Base-by-base conservation (phyloP, 2,113 vertebrate species). In the Morone chrysops region DNA sequence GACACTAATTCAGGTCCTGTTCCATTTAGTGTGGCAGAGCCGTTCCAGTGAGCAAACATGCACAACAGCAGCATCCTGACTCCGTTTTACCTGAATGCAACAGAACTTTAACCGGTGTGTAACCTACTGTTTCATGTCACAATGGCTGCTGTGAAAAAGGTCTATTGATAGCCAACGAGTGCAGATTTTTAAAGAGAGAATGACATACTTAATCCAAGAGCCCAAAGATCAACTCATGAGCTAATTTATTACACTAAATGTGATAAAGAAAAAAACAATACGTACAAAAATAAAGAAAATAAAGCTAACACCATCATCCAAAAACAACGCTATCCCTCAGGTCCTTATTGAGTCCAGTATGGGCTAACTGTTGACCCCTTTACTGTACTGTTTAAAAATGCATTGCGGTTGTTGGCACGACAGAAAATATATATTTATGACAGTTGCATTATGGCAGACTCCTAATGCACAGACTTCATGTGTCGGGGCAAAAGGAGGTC, bases 231-330 rank as follows among this genome's bases (percentile, higher is more conserved):
- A 83, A 83, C 76, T 80, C 70, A 71, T 72, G 17, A 83, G 74
- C 82, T 78, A 88, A 89, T 93, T 93, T 90, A 90, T 91, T 91
- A 92, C 73, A 90, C 78, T 87, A 85, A 54, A 81, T 43, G 14
- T 84, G 72, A 76, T 57, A 81, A 79, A 81, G 43, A 75, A 81
- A 31, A 25, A 4, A 72, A 84, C 18, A 59, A 61, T 56, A 81
- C 14, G 0, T 54, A 83, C 76, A 86, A 90, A 93, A 81, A 85
- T 47, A 77, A 86, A 65, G 8, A 51, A 70, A 75, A 80, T 36
- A 87, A 89, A 68, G 53, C 47, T 18, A 79, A 83, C 48, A 76
- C 16, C 82, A n/a, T 66, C 62, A 69, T 77, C 31, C 36, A 79
- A 18, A 79, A 77, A 57, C 20, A 75, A 51, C 16, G 13, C 11